Base-by-base conservation (phyloP, 2,113 vertebrate genomes). In the Terrapene triunguis region DNA sequence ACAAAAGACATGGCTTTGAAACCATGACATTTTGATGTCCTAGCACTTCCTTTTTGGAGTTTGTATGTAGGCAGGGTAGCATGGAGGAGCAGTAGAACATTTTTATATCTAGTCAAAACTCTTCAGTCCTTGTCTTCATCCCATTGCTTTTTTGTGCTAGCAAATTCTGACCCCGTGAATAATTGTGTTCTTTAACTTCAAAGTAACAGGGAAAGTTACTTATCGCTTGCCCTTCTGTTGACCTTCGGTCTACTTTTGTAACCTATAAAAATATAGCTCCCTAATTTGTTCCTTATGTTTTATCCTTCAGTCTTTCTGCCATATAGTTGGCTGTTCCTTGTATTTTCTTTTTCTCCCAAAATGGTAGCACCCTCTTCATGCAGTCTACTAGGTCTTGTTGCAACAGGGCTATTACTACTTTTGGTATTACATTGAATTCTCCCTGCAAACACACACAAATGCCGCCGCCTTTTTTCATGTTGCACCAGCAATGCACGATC, bases 81-180 rank as follows among this genome's bases (percentile, higher is more conserved):
- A 5, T 0, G 1, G 10, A 11, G 69, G 24, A 35, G 17, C 0
- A 0, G 4, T 0, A 3, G 44, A 65, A 82, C 47, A 10, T 6
- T 57, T 48, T 57, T 54, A 47, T 11, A 57, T 55, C 65, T 72
- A n/a, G 35, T n/a, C 32, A 9, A 72, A 38, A 27, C 35, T 76
- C 24, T 44, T 80, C 42, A 12, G 47, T 76, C 35, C 7, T 35
- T n/a, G n/a, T 72, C 17, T 10, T 72, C 17, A 62, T 62, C 21
- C 82, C 85, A 35, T 6, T 82, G 44, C 78, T 86, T 48, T 29
- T 54, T 50, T 25, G 54, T n/a, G 51, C 44, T 80, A 16, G n/a
- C 81, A 42, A 50, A 22, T 88, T 48, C 84, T 24, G 25, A 85
- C 17, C 50, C 80, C 85, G 12, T 72, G 24, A 82, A 0, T 86